These are phyloP conservation scores for Oreochromis mossambicus DNA, from an alignment of 2,797 vertebrate species.

Conservation along the genomic window DNA sequence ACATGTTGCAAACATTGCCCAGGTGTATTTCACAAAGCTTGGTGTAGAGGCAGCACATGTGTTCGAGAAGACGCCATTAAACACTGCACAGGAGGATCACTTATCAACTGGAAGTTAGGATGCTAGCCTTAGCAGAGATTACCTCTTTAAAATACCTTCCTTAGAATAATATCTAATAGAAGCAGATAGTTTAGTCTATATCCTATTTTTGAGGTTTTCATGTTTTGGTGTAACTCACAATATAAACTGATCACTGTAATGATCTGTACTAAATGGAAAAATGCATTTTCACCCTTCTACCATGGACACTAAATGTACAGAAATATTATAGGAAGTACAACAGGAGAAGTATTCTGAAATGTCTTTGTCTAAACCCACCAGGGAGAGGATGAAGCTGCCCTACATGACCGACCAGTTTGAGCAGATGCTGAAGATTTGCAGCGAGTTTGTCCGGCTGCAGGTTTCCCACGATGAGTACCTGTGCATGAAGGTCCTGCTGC, in stretches of 20 bases:
- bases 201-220: background rate
- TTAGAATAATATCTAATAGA: background rate
- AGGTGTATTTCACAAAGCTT: background rate
- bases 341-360: background rate
- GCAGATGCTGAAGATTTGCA: slow-evolving; percentile 92
- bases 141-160: background rate
- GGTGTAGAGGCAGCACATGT: background rate
- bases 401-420: slow-evolving; percentile 95
- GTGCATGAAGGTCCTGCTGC: slow-evolving; percentile 97
- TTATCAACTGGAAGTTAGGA: background rate
- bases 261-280: background rate
- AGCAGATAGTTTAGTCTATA: background rate
- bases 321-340: background rate
- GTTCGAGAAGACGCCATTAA: background rate
- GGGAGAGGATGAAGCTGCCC: slow-evolving; percentile 91
- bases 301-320: background rate
- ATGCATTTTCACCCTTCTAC: background rate
- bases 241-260: background rate
- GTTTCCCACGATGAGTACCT: slow-evolving; percentile 97
- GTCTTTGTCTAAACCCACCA: slow-evolving; percentile 57
- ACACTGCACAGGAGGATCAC: background rate
- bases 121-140: background rate
- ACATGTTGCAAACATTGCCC: background rate
- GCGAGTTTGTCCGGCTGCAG: slow-evolving; percentile 91
- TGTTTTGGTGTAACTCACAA: background rate